Evolutionary conservation across 35 echinoderm and acorn worm genomes (phyloP).

Genomic region (Antedon bifida): DNA sequence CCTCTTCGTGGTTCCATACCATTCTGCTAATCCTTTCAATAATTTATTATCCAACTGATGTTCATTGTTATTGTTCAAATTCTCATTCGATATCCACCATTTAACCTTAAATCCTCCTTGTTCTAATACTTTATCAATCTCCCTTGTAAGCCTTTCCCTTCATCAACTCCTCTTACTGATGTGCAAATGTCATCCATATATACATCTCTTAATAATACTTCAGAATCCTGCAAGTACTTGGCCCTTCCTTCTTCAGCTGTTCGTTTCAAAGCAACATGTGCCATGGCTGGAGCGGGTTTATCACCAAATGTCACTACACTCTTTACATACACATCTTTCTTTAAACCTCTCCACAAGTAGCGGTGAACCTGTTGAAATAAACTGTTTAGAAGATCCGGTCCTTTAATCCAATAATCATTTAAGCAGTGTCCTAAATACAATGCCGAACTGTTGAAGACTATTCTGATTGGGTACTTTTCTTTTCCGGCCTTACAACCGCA

Average conservation of each 20-base stretch:
- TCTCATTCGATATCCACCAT: background rate
- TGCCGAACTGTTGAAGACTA: slow-evolving; percentile 39
- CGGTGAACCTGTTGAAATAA: slow-evolving; percentile 4
- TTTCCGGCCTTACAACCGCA: slow-evolving; percentile 18
- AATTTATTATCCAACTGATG: background rate
- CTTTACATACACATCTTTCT: background rate
- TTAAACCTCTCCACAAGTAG: background rate
- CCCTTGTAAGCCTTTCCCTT: background rate
- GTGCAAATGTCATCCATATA: slow-evolving; percentile 37
- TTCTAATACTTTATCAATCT: slow-evolving; percentile 1
- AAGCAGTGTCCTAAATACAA: slow-evolving; percentile 3
- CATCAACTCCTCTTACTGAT: slow-evolving; percentile 1
- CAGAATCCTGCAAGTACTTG: background rate
- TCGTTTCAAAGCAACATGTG: slow-evolving; percentile 5
- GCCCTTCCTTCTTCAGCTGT: slow-evolving; percentile 7
- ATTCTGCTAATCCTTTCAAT: background rate
- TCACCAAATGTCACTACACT: slow-evolving; percentile 20
- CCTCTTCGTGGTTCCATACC: background rate
- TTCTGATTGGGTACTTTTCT: slow-evolving; percentile 36
- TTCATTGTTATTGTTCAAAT: background rate
- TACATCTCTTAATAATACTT: background rate
- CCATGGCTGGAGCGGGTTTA: slow-evolving; percentile 24
- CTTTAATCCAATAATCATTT: slow-evolving; percentile 50
- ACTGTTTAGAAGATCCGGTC: slow-evolving; percentile 17
- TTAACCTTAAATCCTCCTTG: slow-evolving; percentile 22